Evolutionary conservation across 2,888 invertebrate species (phyloP).

Genomic region (Mimumesa dahlbomi): DNA sequence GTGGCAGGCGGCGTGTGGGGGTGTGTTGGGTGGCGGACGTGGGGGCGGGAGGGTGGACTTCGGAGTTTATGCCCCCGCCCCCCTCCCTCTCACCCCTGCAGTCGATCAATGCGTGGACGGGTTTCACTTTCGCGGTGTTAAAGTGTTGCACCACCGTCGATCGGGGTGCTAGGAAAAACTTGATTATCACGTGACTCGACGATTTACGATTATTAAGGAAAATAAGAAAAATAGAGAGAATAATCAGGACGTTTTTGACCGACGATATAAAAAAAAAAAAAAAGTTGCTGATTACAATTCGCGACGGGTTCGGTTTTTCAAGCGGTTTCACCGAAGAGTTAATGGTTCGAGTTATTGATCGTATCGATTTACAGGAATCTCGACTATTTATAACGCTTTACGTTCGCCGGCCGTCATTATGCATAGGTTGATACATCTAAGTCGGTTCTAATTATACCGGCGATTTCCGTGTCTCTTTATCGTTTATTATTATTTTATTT

Average conservation of each 20-base stretch:
- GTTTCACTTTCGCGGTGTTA: constrained; percentile 80
- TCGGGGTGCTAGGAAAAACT: constrained; percentile 39
- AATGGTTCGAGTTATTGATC: constrained; percentile 41
- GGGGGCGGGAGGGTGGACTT: constrained; percentile 63
- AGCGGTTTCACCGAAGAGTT: not conserved
- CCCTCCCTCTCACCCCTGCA: constrained; percentile 74
- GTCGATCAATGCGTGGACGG: constrained; percentile 80
- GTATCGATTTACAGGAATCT: constrained; percentile 44
- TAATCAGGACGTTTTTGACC: too few relatives aligned
- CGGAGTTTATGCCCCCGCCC: constrained; percentile 76
- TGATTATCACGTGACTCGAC: constrained; percentile 20
- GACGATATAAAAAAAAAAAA: too few relatives aligned
- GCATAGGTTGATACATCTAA: constrained; percentile 11
- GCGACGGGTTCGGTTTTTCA: not conserved
- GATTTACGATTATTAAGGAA: too few relatives aligned
- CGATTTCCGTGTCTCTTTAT: constrained; percentile 21
- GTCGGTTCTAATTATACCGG: constrained; percentile 27
- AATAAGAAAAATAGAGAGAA: too few relatives aligned
- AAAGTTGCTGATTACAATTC: too few relatives aligned
- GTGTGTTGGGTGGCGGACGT: constrained; percentile 53
- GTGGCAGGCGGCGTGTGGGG: constrained; percentile 57
- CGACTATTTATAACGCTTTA: constrained; percentile 36
- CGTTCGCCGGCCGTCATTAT: constrained; percentile 18
- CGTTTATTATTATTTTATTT: too few relatives aligned
- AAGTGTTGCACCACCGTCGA: constrained; percentile 75